Evolutionary conservation across 1,140 invertebrate genomes (phyloP).

Genomic region (Limonius californicus): DNA sequence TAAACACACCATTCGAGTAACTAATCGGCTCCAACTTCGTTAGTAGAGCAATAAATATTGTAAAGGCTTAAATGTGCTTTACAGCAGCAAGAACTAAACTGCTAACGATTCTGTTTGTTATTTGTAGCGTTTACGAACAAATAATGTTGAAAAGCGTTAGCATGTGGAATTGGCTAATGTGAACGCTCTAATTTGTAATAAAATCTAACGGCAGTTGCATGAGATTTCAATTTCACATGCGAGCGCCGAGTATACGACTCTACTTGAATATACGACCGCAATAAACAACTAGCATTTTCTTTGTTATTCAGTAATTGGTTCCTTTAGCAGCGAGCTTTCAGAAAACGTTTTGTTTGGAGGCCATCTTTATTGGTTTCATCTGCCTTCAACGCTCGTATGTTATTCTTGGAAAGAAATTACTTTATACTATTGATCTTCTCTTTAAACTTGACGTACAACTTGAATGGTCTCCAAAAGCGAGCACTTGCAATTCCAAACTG

Average conservation of each 20-base stretch:
- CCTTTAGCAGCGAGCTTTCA: conserved; percentile 6
- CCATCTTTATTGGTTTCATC: background rate
- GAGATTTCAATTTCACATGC: background rate
- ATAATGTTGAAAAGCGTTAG: background rate
- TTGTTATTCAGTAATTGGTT: background rate
- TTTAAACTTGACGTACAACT: background rate
- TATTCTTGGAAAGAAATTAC: background rate
- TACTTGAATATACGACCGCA: background rate
- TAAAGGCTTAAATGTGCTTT: conserved; percentile 12
- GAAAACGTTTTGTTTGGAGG: background rate
- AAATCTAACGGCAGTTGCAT: background rate
- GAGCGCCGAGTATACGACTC: background rate
- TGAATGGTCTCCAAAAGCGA: too few species aligned
- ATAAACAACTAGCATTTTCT: conserved; percentile 1
- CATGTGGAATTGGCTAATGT: background rate
- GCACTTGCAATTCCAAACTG: too few species aligned
- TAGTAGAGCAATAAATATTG: conserved; percentile 3
- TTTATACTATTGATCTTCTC: background rate
- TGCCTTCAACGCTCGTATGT: background rate
- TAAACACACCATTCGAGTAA: background rate
- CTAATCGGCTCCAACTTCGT: background rate
- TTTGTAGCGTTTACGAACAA: background rate
- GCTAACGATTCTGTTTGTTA: background rate
- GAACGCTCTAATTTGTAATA: background rate
- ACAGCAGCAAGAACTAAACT: conserved; percentile 7